Percentiles rank a stretch among this genome's conserved stretches.
These are phyloP conservation scores for Sebastes paucispinis DNA, from an alignment of 2,797 vertebrate species.

Conservation along the genomic window DNA sequence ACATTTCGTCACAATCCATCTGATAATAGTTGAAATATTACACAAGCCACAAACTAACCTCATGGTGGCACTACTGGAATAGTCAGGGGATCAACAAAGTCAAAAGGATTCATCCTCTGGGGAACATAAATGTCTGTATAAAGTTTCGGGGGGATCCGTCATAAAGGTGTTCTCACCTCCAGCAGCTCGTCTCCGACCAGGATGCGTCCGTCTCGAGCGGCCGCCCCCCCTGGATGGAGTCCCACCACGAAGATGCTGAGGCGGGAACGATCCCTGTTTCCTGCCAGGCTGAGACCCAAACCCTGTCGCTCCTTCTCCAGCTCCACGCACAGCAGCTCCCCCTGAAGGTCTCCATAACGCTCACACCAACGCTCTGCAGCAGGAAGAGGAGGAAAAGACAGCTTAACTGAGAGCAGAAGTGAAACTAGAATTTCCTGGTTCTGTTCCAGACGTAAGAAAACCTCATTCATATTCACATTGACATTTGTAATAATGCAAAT, in stretches of 20 bases:
- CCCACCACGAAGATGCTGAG: slow-evolving; percentile 97
- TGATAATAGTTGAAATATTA: neutral
- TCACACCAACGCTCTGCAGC: slow-evolving; percentile 91
- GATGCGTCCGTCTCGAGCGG: slow-evolving; percentile 87
- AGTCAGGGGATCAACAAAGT: neutral
- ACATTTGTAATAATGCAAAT: neutral
- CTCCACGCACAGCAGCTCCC: slow-evolving; percentile 91
- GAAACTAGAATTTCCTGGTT: neutral
- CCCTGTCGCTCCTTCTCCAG: slow-evolving; percentile 93
- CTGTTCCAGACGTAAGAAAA: neutral
- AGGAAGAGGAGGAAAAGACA: neutral
- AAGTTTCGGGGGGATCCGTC: neutral
- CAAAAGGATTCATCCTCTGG: neutral
- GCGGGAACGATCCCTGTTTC: slow-evolving; percentile 91
- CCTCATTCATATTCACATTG: neutral
- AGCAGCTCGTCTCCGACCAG: slow-evolving; percentile 91
- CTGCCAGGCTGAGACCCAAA: slow-evolving; percentile 94
- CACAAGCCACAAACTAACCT: neutral
- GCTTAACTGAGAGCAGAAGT: neutral
- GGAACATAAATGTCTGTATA: neutral
- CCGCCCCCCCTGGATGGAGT: slow-evolving; percentile 89
- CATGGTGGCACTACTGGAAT: neutral
- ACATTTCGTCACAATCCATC: neutral
- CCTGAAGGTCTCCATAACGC: slow-evolving; percentile 91
- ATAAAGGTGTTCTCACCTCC: slow-evolving; percentile 81